phyloP scores from a whole-genome alignment of 2,888 invertebrate species.

The Willowsia nigromaculata region DNA sequence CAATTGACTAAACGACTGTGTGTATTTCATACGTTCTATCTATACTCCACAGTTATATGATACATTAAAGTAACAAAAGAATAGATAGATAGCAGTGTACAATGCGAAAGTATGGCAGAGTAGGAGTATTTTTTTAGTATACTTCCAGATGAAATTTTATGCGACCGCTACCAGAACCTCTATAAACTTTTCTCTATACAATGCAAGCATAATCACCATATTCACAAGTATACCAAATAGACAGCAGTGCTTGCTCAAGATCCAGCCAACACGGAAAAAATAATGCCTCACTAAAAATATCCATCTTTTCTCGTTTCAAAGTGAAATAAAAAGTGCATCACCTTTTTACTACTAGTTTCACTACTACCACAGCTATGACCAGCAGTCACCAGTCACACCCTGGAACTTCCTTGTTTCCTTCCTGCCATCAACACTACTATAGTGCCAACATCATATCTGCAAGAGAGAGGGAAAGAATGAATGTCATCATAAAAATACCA shows the following conservation, averaged over 20 bases:
- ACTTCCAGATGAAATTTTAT: slow-evolving; percentile 39
- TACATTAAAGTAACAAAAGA: slow-evolving; percentile 37
- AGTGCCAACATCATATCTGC: background rate
- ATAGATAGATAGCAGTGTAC: background rate
- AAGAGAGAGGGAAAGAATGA: background rate
- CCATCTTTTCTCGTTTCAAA: slow-evolving; percentile 31
- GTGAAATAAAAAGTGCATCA: slow-evolving; percentile 52
- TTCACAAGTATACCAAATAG: background rate
- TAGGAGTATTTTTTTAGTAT: background rate
- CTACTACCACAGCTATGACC: background rate
- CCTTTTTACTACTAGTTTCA: slow-evolving; percentile 40
- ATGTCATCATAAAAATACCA: slow-evolving; percentile 9
- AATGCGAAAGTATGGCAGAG: slow-evolving; percentile 23
- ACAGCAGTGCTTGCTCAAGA: background rate
- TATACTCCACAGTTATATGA: slow-evolving; percentile 35
- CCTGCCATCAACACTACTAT: background rate
- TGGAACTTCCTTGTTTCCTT: background rate
- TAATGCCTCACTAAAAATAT: slow-evolving; percentile 53
- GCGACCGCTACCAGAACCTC: slow-evolving; percentile 1
- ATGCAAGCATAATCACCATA: slow-evolving; percentile 10
- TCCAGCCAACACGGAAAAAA: background rate
- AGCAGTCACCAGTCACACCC: slow-evolving; percentile 38
- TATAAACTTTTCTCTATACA: background rate
- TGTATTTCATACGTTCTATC: background rate
- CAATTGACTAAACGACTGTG: background rate